Conservation (phyloP, 64 coral and sea anemone species). For the Trachythela sp. region DNA sequence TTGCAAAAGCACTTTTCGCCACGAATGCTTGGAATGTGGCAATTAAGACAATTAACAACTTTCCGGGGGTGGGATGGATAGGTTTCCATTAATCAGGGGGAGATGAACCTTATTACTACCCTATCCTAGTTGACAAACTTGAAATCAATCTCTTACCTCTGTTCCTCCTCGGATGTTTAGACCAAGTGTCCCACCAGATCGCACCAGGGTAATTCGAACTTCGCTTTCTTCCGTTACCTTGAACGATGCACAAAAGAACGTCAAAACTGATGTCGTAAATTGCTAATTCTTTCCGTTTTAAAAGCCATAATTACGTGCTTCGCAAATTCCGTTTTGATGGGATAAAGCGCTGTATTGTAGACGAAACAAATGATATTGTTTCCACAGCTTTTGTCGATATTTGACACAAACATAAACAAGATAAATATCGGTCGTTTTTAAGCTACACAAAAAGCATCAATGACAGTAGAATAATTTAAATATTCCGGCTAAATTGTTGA, state of each 20-base stretch:
- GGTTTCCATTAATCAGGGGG: too few species aligned
- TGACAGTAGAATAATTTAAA: too few species aligned
- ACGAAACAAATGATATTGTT: background rate
- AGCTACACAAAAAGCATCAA: too few species aligned
- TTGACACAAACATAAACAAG: background rate
- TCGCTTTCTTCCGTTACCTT: background rate
- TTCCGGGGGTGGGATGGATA: too few species aligned
- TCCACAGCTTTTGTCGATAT: background rate
- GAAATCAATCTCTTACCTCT: background rate
- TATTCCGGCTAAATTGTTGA: too few species aligned
- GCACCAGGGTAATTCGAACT: background rate
- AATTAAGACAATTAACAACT: background rate
- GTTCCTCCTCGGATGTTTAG: conserved; percentile 11
- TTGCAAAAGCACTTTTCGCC: background rate
- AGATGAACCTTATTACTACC: too few species aligned
- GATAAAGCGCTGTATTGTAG: background rate
- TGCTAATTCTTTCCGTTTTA: background rate
- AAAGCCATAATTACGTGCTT: background rate
- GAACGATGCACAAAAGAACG: background rate
- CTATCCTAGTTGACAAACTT: too few species aligned
- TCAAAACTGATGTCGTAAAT: background rate
- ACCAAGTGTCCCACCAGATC: background rate
- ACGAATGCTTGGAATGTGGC: background rate
- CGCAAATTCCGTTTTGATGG: background rate
- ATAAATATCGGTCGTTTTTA: too few species aligned